Base-by-base conservation (phyloP, 2,888 invertebrate genomes). In the Andrena trimmerana region DNA sequence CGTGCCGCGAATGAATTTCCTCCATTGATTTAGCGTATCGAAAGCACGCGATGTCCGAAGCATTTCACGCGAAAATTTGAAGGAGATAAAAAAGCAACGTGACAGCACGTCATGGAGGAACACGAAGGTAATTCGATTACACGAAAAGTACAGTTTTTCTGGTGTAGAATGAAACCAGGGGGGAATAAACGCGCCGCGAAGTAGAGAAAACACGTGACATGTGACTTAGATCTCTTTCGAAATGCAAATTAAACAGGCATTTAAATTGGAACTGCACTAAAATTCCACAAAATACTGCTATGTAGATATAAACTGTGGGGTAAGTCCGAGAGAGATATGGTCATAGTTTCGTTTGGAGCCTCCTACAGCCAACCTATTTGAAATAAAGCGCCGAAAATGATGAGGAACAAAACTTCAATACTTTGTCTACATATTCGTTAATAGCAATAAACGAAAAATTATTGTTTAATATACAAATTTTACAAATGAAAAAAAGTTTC, bases 11-110 rank as follows among this genome's bases (percentile, higher is more conserved):
- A 42, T 24, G 52, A 52, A n/a, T 52, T 52, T 27, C 29, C 71
- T 62, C 7, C 27, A 76, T 62, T 62, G 52, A 27, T 71, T 76
- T 54, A 62, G 36, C n/a, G 52, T 33, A 42, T 52, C 60, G 24
- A 60, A 29, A 62, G 36, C 71, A 42, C 71, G 60, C 70, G 48
- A 69, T 70, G 20, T 16, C 3, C 8, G 16, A 42, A 71, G 71
- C 50, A 29, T 71, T 70, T 29, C 24, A 10, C 60, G 20, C 27
- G 48, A 52, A 71, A 52, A 50, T 50, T 50, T 27, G 33, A 57
- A 20, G n/a, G 24, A 33, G 8, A 60, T 69, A 31, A 60, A 50
- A 48, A 27, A 5, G 36, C 42, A 42, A 16, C 16, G 13, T 62
- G 69, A 50, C 70, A 8, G 33, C 2, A 3, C n/a, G 29, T 24